Evolutionary conservation across 1,140 invertebrate species (phyloP), one percentile per base, ranked within the genome.

Genomic region (Apis laboriosa): DNA sequence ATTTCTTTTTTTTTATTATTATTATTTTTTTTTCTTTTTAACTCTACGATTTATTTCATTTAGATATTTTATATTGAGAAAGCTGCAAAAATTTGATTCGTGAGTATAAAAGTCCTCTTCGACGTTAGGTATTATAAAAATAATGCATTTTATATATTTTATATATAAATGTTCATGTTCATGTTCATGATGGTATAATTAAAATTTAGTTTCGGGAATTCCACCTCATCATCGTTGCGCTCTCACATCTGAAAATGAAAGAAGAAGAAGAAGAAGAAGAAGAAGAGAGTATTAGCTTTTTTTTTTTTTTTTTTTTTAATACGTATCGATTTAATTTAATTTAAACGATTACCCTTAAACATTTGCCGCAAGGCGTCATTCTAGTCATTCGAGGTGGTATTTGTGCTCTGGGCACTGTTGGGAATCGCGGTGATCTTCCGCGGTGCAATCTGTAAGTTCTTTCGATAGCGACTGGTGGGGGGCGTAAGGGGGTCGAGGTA

Each of bases 301-400:
- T n/a, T 21, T 60, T 55, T 12, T 1, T 13, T 15, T 12, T 13
- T 55, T 55, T 55, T 55, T 15, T 13, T 2, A 9, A 1, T 1
- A 13, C 8, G 56, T 7, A 9, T 64, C 15, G 15, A 17, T 56
- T 2, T 24, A 24, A 24, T 24, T 1, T 0, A 19, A 24, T 34
- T 13, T 17, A 34, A 34, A 53, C 15, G n/a, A n/a, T 77, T 58
- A 88, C 86, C 43, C 74, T 82, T 21, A 80, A 56, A 24, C 80
- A 88, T 80, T 88, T 88, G 15, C 68, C 77, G 11, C 84, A 88
- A n/a, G 72, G 67, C 28, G 84, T 74, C 21, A 68, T 53, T n/a
- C 0, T 79, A 1, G 68, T 68, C 49, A 77, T 79, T 58, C 83
- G 49, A 1, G 85, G 75, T 21, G 1, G 1, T 64, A 2, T 7